Base-by-base conservation (phyloP, 2,888 invertebrate species). In the Philereme vetulata region DNA sequence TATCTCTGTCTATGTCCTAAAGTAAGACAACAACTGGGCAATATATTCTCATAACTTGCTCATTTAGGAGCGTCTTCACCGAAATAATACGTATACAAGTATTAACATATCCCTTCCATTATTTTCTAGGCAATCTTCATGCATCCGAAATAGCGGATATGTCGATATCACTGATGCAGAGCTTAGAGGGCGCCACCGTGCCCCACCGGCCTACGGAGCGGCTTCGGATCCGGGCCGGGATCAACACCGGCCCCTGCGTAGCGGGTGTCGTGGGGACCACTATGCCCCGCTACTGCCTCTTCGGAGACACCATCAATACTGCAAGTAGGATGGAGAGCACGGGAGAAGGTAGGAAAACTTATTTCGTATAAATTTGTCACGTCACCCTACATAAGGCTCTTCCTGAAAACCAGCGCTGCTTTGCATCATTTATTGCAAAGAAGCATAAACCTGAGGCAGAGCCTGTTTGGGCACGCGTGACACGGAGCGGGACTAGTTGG, bases 241-340 rank as follows among this genome's bases (percentile, higher is more conserved):
- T 95, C 67, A 94, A 95, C 82, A 94, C 94, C 0, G 95, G 95
- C 0, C 93, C 94, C 0, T 94, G 94, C 61, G 95, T 94, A 7
- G 94, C 94, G 0, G 95, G 94, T 0, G 94, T 94, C 58, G 97
- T 97, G 0, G 97, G 97, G 10, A 95, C 95, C 43, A 97, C 96
- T 85, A 97, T 97, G 97, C 97, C 97, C 0, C 90, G 97, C 10
- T 97, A 97, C 81, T 97, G 97, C 76, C 89, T 97, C 0, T 97
- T 97, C 78, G 97, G 97, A 0, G 97, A 97, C 75, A 97, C 97
- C 0, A 96, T 97, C 35, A 97, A 97, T 77, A 97, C 97, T 0
- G 97, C 97, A 0, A 96, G 96, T 50, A 82, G 95, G 50, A 95
- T 95, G 94, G 94, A 95, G 77, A 93, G 93, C 47, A 93, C 92